Conservation (phyloP, 2,888 invertebrate genomes). For the Tillus elongatus region DNA sequence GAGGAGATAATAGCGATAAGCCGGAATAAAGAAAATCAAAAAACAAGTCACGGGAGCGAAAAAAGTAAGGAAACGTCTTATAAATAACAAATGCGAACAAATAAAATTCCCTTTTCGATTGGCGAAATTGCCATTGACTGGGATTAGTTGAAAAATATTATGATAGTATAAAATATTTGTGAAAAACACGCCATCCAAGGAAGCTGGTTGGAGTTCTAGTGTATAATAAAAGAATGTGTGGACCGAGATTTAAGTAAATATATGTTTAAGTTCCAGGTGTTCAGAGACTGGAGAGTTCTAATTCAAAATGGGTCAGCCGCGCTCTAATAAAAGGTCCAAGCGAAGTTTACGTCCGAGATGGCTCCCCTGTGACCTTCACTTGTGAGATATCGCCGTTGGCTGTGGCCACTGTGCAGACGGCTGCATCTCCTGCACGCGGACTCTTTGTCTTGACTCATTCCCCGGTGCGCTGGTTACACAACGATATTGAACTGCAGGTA, state of each 20-base stretch:
- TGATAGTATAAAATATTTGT: too few relatives aligned
- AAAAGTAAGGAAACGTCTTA: too few relatives aligned
- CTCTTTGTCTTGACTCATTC: constrained; percentile 25
- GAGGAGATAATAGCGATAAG: too few relatives aligned
- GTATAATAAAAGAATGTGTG: too few relatives aligned
- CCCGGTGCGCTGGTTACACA: constrained; percentile 48
- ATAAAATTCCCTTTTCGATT: too few relatives aligned
- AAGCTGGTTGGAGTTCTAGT: too few relatives aligned
- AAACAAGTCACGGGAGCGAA: too few relatives aligned
- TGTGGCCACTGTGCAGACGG: constrained; percentile 8
- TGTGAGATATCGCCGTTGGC: constrained; percentile 45
- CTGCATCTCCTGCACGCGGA: constrained; percentile 20
- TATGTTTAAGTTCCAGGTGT: constrained; percentile 1
- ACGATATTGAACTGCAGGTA: constrained; percentile 49
- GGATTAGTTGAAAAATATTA: too few relatives aligned
- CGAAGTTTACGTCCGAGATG: constrained; percentile 46
- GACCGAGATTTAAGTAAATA: background rate
- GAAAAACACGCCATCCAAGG: too few relatives aligned
- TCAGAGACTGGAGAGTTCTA: background rate
- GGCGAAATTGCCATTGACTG: too few relatives aligned
- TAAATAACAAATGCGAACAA: too few relatives aligned
- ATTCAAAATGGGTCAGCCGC: constrained; percentile 30
- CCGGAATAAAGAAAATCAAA: too few relatives aligned
- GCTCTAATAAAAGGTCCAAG: constrained; percentile 49
- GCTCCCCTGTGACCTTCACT: constrained; percentile 48